Conservation (phyloP, 2,888 invertebrate genomes). For the Rotaria macrura region DNA sequence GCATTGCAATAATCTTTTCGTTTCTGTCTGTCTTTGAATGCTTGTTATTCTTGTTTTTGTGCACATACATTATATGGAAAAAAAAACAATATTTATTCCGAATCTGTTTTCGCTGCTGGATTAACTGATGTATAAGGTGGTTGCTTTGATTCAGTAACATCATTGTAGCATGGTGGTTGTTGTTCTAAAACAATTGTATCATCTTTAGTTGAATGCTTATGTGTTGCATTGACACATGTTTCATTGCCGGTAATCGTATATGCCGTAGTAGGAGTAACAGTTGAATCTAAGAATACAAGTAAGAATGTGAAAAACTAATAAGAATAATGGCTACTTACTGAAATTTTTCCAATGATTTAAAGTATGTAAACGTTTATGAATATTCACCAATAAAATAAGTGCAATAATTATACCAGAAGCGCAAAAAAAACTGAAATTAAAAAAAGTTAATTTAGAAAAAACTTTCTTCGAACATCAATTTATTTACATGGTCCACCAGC, state of each 20-base stretch:
- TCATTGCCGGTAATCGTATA: background rate
- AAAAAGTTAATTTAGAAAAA: background rate
- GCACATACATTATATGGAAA: conserved; percentile 6
- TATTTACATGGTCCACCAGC: background rate
- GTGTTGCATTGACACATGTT: background rate
- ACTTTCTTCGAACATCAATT: background rate
- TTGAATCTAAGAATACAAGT: background rate
- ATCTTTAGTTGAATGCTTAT: background rate
- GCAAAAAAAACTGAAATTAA: background rate
- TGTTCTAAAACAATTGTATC: background rate
- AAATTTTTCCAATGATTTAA: background rate
- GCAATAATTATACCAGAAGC: background rate
- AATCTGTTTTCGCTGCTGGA: background rate
- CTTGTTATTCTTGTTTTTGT: conserved; percentile 6
- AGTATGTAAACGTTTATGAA: background rate
- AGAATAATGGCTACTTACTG: background rate
- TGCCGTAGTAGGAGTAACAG: background rate
- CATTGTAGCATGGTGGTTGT: background rate
- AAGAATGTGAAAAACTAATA: background rate
- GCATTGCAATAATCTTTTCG: background rate
- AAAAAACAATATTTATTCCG: background rate
- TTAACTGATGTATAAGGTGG: background rate
- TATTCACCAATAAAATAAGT: background rate
- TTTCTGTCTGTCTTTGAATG: conserved; percentile 3
- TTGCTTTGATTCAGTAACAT: background rate